phyloP scores from a whole-genome alignment of 2,113 vertebrate genomes.

The Nestor notabilis region DNA sequence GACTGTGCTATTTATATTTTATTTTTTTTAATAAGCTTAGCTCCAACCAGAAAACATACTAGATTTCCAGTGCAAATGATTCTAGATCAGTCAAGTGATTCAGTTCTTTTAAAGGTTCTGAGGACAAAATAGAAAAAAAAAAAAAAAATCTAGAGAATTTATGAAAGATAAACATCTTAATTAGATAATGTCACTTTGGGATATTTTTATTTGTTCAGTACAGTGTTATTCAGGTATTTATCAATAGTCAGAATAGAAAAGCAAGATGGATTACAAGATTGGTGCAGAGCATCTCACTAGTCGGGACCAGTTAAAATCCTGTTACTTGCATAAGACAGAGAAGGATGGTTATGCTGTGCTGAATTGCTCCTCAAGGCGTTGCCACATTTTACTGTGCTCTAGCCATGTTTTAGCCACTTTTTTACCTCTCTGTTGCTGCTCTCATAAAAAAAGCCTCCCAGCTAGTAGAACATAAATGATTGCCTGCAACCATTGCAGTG shows the following conservation, averaged over 20 bases:
- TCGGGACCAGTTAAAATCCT: not conserved
- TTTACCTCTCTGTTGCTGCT: not conserved
- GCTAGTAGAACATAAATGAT: not conserved
- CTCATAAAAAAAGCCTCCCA: not conserved
- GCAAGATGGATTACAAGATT: not conserved
- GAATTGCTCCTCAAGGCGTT: not conserved
- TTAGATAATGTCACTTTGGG: not conserved
- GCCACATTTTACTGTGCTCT: not conserved
- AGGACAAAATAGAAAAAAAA: not conserved
- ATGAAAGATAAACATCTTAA: not conserved
- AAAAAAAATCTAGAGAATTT: not conserved
- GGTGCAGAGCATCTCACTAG: not conserved
- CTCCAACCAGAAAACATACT: not conserved
- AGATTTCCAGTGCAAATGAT: not conserved
- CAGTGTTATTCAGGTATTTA: not conserved
- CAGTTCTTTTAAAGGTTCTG: not conserved
- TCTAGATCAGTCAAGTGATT: not conserved
- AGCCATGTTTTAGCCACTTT: not conserved
- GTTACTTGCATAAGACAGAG: not conserved
- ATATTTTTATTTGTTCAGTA: not conserved
- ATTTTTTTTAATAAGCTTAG: not conserved
- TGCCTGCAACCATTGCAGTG: not conserved
- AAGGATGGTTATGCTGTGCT: not conserved
- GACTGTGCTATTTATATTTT: not conserved
- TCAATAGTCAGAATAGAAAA: not conserved